Base-by-base conservation (phyloP, 2,888 invertebrate species). In the Leptinotarsa haldemani region DNA sequence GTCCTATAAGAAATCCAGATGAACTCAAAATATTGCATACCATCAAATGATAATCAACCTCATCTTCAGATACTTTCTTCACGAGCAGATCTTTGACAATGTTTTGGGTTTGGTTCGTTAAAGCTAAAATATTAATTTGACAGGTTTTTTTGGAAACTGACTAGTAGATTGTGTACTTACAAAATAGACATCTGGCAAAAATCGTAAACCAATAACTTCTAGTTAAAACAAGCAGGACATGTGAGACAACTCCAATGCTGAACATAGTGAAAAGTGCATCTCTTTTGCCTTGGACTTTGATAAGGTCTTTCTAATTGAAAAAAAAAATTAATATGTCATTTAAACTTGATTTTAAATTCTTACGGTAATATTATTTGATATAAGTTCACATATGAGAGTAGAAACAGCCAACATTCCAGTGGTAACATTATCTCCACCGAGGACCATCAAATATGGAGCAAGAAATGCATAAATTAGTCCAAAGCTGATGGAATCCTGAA, bases 401-500 rank as follows among this genome's bases (percentile, higher is more conserved):
- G 74, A 75, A 48, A 78, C 70, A 1, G 80, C 71, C 40, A 80
- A 71, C 58, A 78, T 71, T 68, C 80, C 80, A 70, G 76, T 66
- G 40, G 74, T 69, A 18, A 80, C n/a, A 70, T 80, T 76, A 18
- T 74, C 65, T 12, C 79, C 79, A 25, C 81, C 81, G 40, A 81
- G 69, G 63, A 70, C 61, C n/a, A 79, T 30, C 20, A 81, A 47
- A 73, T 81, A 79, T 4, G 80, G 78, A 22, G 81, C 74, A 58
- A 81, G 65, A 66, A 80, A 80, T n/a, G 75, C 70, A 72, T 81
- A 81, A 58, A 80, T 77, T 13, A 81, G 68, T 9, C 81, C 81
- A 76, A 77, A 80, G 53, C 79, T 77, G 25, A 80, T 58, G 15
- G 81, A 80, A 68, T 81, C 79, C 81, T 81, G 40, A 25, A 70